Percentiles rank a stretch among this genome's conserved stretches.
Evolutionary conservation across 1,140 invertebrate genomes (phyloP).

Genomic region (Asobara japonica): DNA sequence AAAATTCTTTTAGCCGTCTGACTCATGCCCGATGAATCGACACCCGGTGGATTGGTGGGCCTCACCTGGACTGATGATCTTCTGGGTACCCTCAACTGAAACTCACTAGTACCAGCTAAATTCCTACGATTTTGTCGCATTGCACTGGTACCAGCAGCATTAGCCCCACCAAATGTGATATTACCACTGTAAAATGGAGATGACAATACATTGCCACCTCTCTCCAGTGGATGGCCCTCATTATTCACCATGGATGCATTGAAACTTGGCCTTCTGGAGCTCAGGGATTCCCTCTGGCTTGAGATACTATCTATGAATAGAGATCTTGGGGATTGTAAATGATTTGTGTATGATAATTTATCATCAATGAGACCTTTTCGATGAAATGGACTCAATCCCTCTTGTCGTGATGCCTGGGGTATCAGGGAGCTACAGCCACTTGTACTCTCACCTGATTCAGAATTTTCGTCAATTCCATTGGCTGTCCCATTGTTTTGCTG

Average conservation of each 20-base stretch:
- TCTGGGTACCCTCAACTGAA: slow-evolving; percentile 57
- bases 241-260: slow-evolving; percentile 68
- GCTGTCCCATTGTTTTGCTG: slow-evolving; percentile 54
- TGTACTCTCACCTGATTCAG: slow-evolving; percentile 67
- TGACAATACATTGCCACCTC: slow-evolving; percentile 44
- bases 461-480: slow-evolving; percentile 65
- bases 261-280: slow-evolving; percentile 68
- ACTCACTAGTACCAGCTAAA: slow-evolving; percentile 51
- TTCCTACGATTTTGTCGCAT: slow-evolving; percentile 65
- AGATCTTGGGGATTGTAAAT: slow-evolving; percentile 57
- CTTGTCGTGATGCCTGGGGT: slow-evolving; percentile 62
- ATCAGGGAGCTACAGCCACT: slow-evolving; percentile 68
- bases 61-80: slow-evolving; percentile 65
- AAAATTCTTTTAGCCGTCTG: slow-evolving; percentile 76
- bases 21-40: slow-evolving; percentile 63
- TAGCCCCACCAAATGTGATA: slow-evolving; percentile 82
- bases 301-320: slow-evolving; percentile 53
- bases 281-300: slow-evolving; percentile 57
- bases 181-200: slow-evolving; percentile 85
- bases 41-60: slow-evolving; percentile 55
- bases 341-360: slow-evolving; percentile 55
- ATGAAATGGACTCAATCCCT: slow-evolving; percentile 48
- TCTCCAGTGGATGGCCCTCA: slow-evolving; percentile 41
- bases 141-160: slow-evolving; percentile 67
- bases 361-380: slow-evolving; percentile 57